Evolutionary conservation across 2,113 vertebrate species (phyloP).

Genomic region (Semicossyphus pulcher): DNA sequence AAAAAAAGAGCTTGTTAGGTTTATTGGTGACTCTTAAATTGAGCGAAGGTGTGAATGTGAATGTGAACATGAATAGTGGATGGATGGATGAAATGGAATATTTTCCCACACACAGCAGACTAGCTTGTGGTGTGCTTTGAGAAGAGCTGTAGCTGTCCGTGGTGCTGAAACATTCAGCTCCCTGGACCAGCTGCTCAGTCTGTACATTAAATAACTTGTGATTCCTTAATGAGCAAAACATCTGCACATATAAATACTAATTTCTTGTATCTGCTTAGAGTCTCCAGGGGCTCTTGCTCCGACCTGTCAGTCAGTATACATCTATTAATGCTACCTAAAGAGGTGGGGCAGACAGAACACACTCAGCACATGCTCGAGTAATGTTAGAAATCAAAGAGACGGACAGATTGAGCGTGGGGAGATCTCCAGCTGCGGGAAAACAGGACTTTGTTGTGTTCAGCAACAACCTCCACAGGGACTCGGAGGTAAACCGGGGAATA

Average conservation of each 20-base stretch:
- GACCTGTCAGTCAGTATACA: slow-evolving; percentile 4
- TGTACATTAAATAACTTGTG: not conserved
- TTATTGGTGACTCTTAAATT: too few species aligned
- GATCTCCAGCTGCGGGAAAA: not conserved
- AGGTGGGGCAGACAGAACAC: slow-evolving; percentile 13
- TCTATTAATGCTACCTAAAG: slow-evolving; percentile 22
- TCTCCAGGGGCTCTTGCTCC: not conserved
- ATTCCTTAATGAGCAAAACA: slow-evolving; percentile 3
- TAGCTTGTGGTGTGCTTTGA: not conserved
- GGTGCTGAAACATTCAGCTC: slow-evolving; percentile 6
- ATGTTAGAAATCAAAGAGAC: slow-evolving; percentile 29
- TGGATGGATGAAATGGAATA: too few species aligned
- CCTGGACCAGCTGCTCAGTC: not conserved
- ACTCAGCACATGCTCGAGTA: not conserved
- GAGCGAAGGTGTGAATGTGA: too few species aligned
- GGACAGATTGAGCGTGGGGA: slow-evolving; percentile 41
- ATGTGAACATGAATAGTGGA: too few species aligned
- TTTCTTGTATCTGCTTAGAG: not conserved
- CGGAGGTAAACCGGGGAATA: not conserved
- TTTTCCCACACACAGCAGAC: not conserved
- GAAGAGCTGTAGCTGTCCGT: not conserved
- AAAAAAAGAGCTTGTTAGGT: too few species aligned
- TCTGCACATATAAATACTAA: not conserved
- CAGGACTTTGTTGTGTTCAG: slow-evolving; percentile 27
- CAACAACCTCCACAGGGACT: slow-evolving; percentile 11